phyloP scores from a whole-genome alignment of 92 coral and sea anemone genomes.

The Anthopleura xanthogrammica region DNA sequence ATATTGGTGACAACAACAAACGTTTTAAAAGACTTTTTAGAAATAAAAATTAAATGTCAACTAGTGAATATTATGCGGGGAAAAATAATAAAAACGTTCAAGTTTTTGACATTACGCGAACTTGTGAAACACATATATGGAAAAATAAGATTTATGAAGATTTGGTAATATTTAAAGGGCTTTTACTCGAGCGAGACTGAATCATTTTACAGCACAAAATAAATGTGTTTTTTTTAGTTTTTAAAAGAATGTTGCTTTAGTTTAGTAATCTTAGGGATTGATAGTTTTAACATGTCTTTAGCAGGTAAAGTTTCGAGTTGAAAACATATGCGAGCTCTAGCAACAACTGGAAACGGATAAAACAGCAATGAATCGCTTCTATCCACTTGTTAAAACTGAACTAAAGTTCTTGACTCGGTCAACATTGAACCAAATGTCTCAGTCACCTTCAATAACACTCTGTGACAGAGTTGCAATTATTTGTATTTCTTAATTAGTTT shows the following conservation, averaged over 20 bases:
- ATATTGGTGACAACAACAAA: background rate
- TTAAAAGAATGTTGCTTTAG: no score
- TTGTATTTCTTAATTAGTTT: slow-evolving; percentile 41
- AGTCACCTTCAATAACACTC: slow-evolving; percentile 24
- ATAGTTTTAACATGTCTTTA: background rate
- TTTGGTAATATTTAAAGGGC: no score
- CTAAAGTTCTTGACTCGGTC: slow-evolving; percentile 12
- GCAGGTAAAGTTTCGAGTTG: slow-evolving; percentile 11
- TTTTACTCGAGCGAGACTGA: no score
- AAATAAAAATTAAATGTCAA: background rate
- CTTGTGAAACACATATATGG: no score
- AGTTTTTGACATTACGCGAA: no score
- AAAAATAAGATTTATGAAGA: background rate
- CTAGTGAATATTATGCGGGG: background rate
- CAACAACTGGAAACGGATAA: slow-evolving; percentile 43
- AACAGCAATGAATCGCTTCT: background rate
- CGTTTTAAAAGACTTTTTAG: background rate
- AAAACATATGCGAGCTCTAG: slow-evolving; percentile 88
- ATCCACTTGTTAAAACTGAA: background rate
- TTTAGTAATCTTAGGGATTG: background rate
- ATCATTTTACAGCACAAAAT: background rate
- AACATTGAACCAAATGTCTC: slow-evolving; percentile 51
- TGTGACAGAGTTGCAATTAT: slow-evolving; percentile 46
- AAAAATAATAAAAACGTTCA: no score
- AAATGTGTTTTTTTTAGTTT: background rate